Evolutionary conservation across 2,888 invertebrate genomes (phyloP), one percentile per base, ranked within the genome.

Genomic region (Crematogaster levior): DNA sequence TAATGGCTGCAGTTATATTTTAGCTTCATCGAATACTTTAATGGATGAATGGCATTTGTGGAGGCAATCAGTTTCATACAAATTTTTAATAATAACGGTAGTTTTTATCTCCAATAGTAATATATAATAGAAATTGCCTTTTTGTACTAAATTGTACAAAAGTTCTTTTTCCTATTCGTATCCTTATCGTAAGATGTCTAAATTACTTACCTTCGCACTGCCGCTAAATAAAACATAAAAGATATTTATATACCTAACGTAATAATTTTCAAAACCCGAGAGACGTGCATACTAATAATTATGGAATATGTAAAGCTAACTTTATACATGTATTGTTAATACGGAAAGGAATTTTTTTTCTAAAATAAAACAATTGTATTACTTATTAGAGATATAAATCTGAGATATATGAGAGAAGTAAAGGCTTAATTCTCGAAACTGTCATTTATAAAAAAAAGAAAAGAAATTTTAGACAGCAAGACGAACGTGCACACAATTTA

Each of bases 201-300:
- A 92, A 93, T 92, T 92, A 91, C 88, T 89, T 88, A 93, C 90
- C 92, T 93, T 90, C 90, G 92, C 94, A 94, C 94, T 94, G 94
- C 94, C 94, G 92, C 91, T 92, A n/a, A n/a, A 91, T 86, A 89
- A 92, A 92, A 92, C 85, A 90, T 91, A 92, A 92, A 34, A 89
- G 91, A 92, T 86, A 88, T 91, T 93, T 91, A 84, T 91, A 92
- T 89, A 89, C 84, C 84, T 91, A 91, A 86, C 86, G 89, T 85
- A 81, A 89, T 88, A 88, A 82, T 87, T 88, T 87, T 82, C 61
- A 84, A 84, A 83, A 89, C 61, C 83, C 61, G 65, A 7, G 43
- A 65, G 53, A 84, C 30, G 79, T 66, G 75, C 74, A 82, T 85
- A 82, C 27, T 81, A 81, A 79, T 81, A 82, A 81, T 43, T 82